Evolutionary conservation across 2,113 vertebrate genomes (phyloP), one percentile per base, ranked within the genome.

Genomic region (Hystrix brachyura): DNA sequence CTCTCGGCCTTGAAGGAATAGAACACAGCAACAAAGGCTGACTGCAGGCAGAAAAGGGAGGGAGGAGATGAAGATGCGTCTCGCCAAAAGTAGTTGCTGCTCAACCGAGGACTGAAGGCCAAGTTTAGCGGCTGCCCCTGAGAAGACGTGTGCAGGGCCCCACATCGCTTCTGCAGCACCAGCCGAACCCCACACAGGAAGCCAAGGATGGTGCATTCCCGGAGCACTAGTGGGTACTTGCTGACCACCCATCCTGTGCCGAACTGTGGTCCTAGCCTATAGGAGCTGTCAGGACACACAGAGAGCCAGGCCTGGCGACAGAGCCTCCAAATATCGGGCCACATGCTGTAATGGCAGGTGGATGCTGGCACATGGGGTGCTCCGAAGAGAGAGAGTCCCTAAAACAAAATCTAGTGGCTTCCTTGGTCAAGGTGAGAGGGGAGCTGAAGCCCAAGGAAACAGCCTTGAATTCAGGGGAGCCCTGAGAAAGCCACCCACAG

Each of bases 351-450:
- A 15, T 12, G 69, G 23, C 43, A 7, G 62, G 67, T 12, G 0
- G n/a, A 55, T 0, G 7, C 48, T 2, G 14, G 38, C 0, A 0
- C 46, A 2, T 0, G 2, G 25, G 72, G 43, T 83, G 25, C 67
- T 65, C 3, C 2, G 32, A 81, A n/a, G 21, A 64, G 23, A 15
- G 17, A 64, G 11, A 38, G 51, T 27, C 65, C 76, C 60, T 53
- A 38, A 55, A 55, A 65, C 4, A 4, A 93, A 96, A 9, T 18
- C 69, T 90, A 78, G 0, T 67, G 83, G 69, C 81, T 95, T 87
- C 59, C 83, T 83, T 87, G 90, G 55, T 83, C 38, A 43, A 81
- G 74, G 86, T 64, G 60, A 97, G 85, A 57, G 38, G 46, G 55
- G 14, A 38, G 81, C 27, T 69, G n/a, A 69, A 94, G 65, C 32